Evolutionary conservation across 2,888 invertebrate species (phyloP), one percentile per base, ranked within the genome.

Genomic region (Mythimna loreyi): DNA sequence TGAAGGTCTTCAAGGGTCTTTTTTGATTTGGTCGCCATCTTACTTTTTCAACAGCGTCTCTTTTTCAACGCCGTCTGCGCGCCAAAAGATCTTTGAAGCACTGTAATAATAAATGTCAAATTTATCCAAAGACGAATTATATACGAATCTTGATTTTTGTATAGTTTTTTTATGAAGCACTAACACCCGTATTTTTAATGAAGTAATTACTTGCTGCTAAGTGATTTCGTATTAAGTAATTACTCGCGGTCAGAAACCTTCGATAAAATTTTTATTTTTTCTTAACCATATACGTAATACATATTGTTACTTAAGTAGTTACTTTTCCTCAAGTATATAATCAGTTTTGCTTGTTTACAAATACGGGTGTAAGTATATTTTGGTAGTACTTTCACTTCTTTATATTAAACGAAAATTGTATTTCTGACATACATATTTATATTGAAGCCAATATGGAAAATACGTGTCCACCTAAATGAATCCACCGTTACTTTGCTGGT

Each of bases 51-150:
- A 50, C 3, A n/a, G n/a, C 11, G 30, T 11, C 53, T n/a, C n/a
- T 6, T 30, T n/a, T 11, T 30, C n/a, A 49, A 49, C 23, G 53
- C 13, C n/a, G 9, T 30, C 2, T 0, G 2, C 11, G 8, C 25
- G 19, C 52, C 19, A 9, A n/a, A 53, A 53, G 5, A 30, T n/a
- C 53, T 6, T 53, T 53, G 30, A n/a, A 53, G n/a, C 53, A 30
- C n/a, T 53, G 53, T n/a, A n/a, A 53, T 11, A n/a, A 30, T 5
- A 53, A 30, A n/a, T n/a, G 9, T 11, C 9, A n/a, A n/a, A n/a
- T 19, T n/a, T 53, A 53, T 30, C 30, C 53, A 53, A 53, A 53
- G 30, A 53, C 30, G n/a, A n/a, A n/a, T n/a, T 52, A 11, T 30
- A 53, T n/a, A n/a, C n/a, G n/a, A n/a, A 53, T n/a, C n/a, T 11